Evolutionary conservation across 1,140 invertebrate species (phyloP).

Genomic region (Macrobrachium rosenbergii): DNA sequence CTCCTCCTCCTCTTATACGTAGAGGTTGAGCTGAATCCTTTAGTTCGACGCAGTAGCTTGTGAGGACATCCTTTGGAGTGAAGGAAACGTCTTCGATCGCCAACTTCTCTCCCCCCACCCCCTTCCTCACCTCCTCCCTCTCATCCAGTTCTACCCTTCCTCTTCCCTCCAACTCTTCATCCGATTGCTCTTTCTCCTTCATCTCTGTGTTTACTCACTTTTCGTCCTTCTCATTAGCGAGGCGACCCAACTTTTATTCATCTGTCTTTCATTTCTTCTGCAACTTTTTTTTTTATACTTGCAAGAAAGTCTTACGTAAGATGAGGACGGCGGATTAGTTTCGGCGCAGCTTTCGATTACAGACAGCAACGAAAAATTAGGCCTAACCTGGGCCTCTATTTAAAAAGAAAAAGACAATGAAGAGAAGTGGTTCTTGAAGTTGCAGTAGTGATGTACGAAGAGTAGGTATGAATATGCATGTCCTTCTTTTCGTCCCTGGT

Average conservation of each 20-base stretch:
- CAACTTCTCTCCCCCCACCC: background rate
- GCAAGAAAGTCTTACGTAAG: too few relatives aligned
- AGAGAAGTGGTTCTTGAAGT: too few relatives aligned
- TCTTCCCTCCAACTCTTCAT: background rate
- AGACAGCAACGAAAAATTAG: too few relatives aligned
- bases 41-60: background rate
- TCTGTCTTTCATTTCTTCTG: background rate
- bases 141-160: background rate
- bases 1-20: background rate
- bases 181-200: background rate
- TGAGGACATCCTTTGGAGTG: background rate
- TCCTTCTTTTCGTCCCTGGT: too few relatives aligned
- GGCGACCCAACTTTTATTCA: background rate
- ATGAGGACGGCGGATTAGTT: too few relatives aligned
- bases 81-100: background rate
- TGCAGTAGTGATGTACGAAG: too few relatives aligned
- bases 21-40: background rate
- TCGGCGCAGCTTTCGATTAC: too few relatives aligned
- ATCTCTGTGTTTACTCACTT: background rate
- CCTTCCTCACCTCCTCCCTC: too few relatives aligned
- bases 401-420: too few relatives aligned
- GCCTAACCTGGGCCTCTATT: too few relatives aligned
- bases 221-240: background rate
- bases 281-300: too few relatives aligned
- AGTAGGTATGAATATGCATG: too few relatives aligned